Conservation (phyloP, 2,797 vertebrate species). For the Bradypus variegatus region DNA sequence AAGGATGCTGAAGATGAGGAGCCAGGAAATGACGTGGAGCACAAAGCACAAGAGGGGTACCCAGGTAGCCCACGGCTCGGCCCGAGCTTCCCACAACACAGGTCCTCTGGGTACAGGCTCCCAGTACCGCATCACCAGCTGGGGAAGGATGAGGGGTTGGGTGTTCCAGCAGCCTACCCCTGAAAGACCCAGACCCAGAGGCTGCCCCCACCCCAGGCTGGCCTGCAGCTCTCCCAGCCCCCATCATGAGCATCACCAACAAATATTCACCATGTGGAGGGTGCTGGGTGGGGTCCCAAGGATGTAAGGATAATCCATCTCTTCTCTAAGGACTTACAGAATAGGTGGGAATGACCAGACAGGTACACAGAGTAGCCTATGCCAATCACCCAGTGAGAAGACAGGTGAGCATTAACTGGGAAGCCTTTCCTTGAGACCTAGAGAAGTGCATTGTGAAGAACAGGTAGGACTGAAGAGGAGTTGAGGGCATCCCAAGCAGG, state of each 20-base stretch:
- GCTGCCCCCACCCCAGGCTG: not conserved
- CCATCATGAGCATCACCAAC: not conserved
- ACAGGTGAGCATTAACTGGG: not conserved
- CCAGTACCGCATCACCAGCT: slow-evolving; percentile 87
- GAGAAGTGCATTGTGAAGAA: not conserved
- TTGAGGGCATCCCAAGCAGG: not conserved
- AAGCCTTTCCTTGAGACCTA: not conserved
- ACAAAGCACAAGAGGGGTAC: slow-evolving; percentile 86
- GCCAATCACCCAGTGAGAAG: not conserved
- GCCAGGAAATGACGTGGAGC: slow-evolving; percentile 87
- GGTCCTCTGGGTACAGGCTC: slow-evolving; percentile 81
- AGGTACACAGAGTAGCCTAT: not conserved
- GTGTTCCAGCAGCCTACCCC: not conserved
- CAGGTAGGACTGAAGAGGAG: not conserved
- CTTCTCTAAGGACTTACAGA: not conserved
- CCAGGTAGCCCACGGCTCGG: slow-evolving; percentile 84
- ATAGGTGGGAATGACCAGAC: not conserved
- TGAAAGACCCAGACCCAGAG: not conserved
- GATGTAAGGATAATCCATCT: not conserved
- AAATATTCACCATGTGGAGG: not conserved
- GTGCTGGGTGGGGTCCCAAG: not conserved
- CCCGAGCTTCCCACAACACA: slow-evolving; percentile 83
- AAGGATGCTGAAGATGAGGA: slow-evolving; percentile 89
- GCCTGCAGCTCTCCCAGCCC: not conserved
- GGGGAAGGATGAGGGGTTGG: not conserved